Evolutionary conservation across 2,113 vertebrate genomes (phyloP), one percentile per base, ranked within the genome.

Genomic region (Petroica traversi): DNA sequence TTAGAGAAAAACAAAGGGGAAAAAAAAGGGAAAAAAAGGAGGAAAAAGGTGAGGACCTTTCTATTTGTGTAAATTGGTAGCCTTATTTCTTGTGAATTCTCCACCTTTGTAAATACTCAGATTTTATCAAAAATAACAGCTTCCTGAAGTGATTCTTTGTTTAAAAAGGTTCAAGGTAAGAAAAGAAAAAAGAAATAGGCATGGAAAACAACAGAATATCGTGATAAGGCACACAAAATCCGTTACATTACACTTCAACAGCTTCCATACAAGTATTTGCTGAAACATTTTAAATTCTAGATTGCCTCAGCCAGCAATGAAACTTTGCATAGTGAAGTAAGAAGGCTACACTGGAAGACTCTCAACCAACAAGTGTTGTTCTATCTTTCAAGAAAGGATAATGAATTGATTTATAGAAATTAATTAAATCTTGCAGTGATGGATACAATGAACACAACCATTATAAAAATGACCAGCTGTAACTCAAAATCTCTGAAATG

Each of bases 61-160:
- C 40, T 48, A 11, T 61, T 67, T 71, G 51, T 86, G 28, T 73
- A 83, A 96, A 72, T 33, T 48, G 78, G 61, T 86, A 89, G 76
- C 55, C 48, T 84, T 73, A 86, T 72, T 88, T 69, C 36, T 69
- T 67, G 25, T 48, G 52, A 94, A 57, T 77, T 93, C 61, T 80
- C 57, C 80, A 61, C 34, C 63, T 85, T 86, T 86, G 84, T 51
- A 87, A 81, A 90, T 26, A 80, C 34, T 92, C 1, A 82, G 73
- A 92, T 83, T 94, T 97, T 95, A 85, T 88, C 79, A 95, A 76
- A 95, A 96, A 41, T 68, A 96, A 95, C 77, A 67, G 72, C 66
- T 92, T 94, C 77, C 86, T 75, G 69, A 66, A 89, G 55, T 43
- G 75, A 87, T 51, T 40, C 77, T 94, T 92, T 89, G 31, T 91